Evolutionary conservation across 1,140 invertebrate genomes (phyloP).

Genomic region (Diorhabda sublineata): DNA sequence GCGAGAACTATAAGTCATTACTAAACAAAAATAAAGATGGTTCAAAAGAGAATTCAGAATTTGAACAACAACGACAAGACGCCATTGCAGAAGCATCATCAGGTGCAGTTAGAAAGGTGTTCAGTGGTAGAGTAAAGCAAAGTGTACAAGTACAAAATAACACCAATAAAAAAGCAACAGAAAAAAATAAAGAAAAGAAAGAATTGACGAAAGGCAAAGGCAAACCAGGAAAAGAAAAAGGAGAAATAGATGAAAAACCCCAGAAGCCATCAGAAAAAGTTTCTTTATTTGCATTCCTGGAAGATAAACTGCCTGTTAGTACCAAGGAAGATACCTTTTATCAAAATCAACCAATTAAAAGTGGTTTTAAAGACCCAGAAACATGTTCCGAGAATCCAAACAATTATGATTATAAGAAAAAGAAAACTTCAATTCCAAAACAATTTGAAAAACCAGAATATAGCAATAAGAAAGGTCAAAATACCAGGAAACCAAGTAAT

Average conservation of each 20-base stretch:
- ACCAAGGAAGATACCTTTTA: background rate
- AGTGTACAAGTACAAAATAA: conserved; percentile 63
- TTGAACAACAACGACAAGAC: conserved; percentile 78
- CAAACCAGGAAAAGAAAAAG: conserved; percentile 36
- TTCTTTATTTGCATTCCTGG: conserved; percentile 82
- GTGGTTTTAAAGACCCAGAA: conserved; percentile 15
- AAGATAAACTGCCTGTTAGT: conserved; percentile 69
- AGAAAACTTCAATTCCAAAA: conserved; percentile 5
- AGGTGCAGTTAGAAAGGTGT: conserved; percentile 73
- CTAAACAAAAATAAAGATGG: conserved; percentile 55
- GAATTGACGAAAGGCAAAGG: conserved; percentile 45
- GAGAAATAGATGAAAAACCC: conserved; percentile 58
- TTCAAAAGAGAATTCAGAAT: conserved; percentile 70
- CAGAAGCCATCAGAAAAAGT: conserved; percentile 78
- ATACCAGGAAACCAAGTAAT: background rate
- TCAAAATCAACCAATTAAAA: conserved; percentile 16
- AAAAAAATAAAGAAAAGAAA: conserved; percentile 44
- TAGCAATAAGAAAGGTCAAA: background rate
- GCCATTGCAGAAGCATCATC: conserved; percentile 82
- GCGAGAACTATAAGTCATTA: conserved; percentile 69
- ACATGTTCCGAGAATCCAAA: background rate
- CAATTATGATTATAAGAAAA: background rate
- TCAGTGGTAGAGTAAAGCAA: conserved; percentile 66
- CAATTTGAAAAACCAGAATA: conserved; percentile 8
- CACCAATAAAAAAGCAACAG: conserved; percentile 55